phyloP scores from a whole-genome alignment of 1,140 invertebrate genomes.

The Orius insidiosus region DNA sequence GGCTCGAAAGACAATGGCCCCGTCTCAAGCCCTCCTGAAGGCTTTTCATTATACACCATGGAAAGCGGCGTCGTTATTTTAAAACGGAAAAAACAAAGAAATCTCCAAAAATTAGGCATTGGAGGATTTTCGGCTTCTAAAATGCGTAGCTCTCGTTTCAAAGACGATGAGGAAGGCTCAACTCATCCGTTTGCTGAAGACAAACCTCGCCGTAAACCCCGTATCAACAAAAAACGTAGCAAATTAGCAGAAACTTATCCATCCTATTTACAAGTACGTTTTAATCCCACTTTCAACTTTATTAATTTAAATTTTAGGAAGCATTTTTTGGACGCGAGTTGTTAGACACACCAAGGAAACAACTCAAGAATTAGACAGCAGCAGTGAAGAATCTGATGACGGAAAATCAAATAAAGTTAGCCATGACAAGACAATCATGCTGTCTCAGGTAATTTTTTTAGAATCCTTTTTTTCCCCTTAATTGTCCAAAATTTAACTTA shows the following conservation, averaged over 20 bases:
- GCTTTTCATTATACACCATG: conserved; percentile 63
- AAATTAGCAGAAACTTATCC: conserved; percentile 89
- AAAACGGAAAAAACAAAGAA: conserved; percentile 69
- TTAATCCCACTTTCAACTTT: not conserved
- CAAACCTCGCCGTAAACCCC: conserved; percentile 51
- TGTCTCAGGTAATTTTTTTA: conserved; percentile 29
- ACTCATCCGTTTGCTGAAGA: conserved; percentile 25
- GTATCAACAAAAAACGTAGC: conserved; percentile 70
- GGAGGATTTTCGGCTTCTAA: conserved; percentile 77
- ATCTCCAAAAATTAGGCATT: conserved; percentile 78
- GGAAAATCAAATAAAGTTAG: conserved; percentile 26
- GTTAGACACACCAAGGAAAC: conserved; percentile 47
- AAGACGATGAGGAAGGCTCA: conserved; percentile 29
- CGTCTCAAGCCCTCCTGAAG: conserved; percentile 51
- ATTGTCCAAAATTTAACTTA: conserved; percentile 2
- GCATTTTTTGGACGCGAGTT: conserved; percentile 83
- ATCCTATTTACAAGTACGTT: conserved; percentile 56
- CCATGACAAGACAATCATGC: conserved; percentile 36
- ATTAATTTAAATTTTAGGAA: conserved; percentile 43
- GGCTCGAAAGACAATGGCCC: conserved; percentile 47
- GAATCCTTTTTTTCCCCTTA: not conserved
- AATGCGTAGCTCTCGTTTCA: conserved; percentile 41
- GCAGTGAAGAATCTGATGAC: conserved; percentile 31
- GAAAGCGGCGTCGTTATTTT: conserved; percentile 61
- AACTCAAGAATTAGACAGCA: conserved; percentile 30